Percentiles rank a stretch among this genome's conserved stretches.
Conservation (phyloP, 1,140 invertebrate species). For the Platorchestia sp. region DNA sequence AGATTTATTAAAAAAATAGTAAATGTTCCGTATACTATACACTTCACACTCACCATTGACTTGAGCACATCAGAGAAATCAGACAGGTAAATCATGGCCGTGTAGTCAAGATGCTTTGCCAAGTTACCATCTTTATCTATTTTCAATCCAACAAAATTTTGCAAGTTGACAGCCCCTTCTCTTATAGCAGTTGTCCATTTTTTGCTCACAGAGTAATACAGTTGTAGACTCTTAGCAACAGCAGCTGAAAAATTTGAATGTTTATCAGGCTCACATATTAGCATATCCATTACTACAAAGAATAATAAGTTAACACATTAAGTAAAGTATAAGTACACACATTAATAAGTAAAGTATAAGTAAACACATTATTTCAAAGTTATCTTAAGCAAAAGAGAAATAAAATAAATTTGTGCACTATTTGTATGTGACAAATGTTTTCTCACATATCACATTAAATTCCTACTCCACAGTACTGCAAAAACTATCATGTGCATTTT, state of each 20-base stretch:
- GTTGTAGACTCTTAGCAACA: neutral
- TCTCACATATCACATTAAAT: no score
- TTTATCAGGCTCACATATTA: neutral
- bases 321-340: no score
- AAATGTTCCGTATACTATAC: neutral
- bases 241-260: neutral
- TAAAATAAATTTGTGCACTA: neutral
- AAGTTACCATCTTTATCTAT: neutral
- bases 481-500: no score
- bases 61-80: slow-evolving; percentile 45
- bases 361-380: no score
- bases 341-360: no score
- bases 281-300: neutral
- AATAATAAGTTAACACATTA: neutral
- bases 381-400: neutral
- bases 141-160: slow-evolving; percentile 35
- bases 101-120: slow-evolving; percentile 18
- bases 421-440: no score
- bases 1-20: neutral
- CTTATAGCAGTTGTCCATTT: neutral
- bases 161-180: neutral
- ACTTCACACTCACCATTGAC: neutral
- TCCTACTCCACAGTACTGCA: no score
- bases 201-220: neutral
- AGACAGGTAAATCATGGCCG: slow-evolving; percentile 38